Base-by-base conservation (phyloP, 2,797 vertebrate species). In the Crocodylus rhombifer region DNA sequence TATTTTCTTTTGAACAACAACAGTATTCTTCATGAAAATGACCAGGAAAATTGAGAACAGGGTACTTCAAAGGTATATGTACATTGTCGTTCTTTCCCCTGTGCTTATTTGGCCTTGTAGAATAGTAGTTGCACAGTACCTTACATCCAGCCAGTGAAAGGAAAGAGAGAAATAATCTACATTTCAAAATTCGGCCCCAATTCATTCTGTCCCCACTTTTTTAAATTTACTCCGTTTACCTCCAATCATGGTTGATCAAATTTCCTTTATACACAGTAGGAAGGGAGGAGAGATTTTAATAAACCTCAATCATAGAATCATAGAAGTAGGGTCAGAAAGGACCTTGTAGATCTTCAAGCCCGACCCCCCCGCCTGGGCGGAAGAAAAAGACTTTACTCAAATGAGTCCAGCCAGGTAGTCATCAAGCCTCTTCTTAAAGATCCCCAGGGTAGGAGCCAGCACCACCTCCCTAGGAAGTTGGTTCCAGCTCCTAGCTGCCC, bases 281-380 rank as follows among this genome's bases (percentile, higher is more conserved):
- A 55, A 89, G 82, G 36, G 4, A 0, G 0, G 3, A 42, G 21
- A 71, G 67, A 64, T 73, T n/a, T 3, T 51, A 55, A 12, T 84
- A 58, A 96, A 77, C 33, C 33, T 6, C 33, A 36, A 36, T 36
- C 30, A 30, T 30, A 30, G 30, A 30, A 30, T 30, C 30, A 30
- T 30, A 30, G 30, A 30, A 30, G 30, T 30, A 30, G 30, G 30
- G 30, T 30, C 30, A 30, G 30, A 30, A 30, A 30, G 30, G 30
- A 30, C 30, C 30, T 30, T 30, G 30, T 30, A 30, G 30, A 30
- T 30, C 30, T 30, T 30, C 30, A 30, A 30, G 30, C 30, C 30
- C 30, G 30, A 30, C 30, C 30, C 30, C 30, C 30, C 30, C 30
- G 30, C 30, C 30, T 30, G 30, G 30, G 30, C 30, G 30, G 30